phyloP scores from a whole-genome alignment of 2,888 invertebrate genomes.

The Stenotaenia linearis region DNA sequence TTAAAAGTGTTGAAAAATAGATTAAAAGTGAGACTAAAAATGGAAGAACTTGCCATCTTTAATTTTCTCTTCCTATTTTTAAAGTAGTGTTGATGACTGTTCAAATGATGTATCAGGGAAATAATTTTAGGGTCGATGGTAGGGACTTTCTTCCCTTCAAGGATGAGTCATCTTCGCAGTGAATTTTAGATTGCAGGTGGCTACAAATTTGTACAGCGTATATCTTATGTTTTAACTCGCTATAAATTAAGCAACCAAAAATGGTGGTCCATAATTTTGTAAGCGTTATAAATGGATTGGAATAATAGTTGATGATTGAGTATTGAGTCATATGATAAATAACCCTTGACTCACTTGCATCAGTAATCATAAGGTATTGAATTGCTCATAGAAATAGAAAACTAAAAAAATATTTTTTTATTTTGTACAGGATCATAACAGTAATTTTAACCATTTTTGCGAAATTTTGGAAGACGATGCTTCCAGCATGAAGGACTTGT shows the following conservation, averaged over 20 bases:
- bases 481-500: constrained; percentile 35
- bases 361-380: no score
- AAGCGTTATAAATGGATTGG: no score
- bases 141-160: background rate
- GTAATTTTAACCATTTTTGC: background rate
- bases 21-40: no score
- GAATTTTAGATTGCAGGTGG: background rate
- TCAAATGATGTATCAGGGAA: background rate
- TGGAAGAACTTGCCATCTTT: no score
- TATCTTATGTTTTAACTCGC: background rate
- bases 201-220: background rate
- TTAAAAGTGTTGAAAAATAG: no score
- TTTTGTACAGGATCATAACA: background rate
- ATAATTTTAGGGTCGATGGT: background rate
- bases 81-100: no score
- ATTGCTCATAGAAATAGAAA: background rate
- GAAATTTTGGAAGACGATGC: constrained; percentile 30
- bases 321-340: no score
- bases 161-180: background rate
- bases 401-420: background rate
- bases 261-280: no score
- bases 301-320: no score
- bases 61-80: no score
- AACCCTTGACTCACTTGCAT: no score
- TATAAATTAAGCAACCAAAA: no score